A percentile compares a stretch with the other conserved stretches of the same genome.
phyloP scores from a whole-genome alignment of 2,888 invertebrate species.

The Caenorhabditis sulstoni region DNA sequence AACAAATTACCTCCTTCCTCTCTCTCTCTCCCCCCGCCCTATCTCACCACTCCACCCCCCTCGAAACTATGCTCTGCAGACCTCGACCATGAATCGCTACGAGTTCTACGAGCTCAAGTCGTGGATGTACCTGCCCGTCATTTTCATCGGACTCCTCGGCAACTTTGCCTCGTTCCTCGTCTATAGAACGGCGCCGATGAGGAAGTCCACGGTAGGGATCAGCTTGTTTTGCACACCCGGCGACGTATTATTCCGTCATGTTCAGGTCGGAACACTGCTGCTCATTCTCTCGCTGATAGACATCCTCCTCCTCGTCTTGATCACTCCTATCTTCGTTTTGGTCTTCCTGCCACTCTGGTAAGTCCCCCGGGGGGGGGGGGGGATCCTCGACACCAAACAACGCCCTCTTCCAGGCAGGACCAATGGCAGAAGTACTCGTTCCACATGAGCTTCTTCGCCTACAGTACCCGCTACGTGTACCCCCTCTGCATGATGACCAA shows the following conservation, averaged over 20 bases:
- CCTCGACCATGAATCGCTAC: conserved; percentile 49
- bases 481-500: conserved; percentile 61
- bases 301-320: conserved; percentile 49
- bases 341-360: conserved; percentile 58
- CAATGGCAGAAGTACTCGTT: conserved; percentile 51
- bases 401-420: conserved; percentile 28
- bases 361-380: conserved; percentile 31
- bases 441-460: conserved; percentile 44
- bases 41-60: too few species aligned
- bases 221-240: too few species aligned
- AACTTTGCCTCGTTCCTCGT: conserved; percentile 58
- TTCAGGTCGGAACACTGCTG: conserved; percentile 59
- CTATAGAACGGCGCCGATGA: conserved; percentile 51
- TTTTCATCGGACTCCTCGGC: conserved; percentile 56
- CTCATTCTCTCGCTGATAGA: conserved; percentile 56
- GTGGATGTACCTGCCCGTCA: conserved; percentile 53
- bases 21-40: conserved; percentile 31
- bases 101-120: conserved; percentile 58
- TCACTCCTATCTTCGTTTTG: conserved; percentile 48
- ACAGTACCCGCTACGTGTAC: conserved; percentile 46
- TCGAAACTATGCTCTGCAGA: too few species aligned
- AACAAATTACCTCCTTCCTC: conserved; percentile 40
- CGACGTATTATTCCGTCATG: not conserved
- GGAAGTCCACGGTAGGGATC: conserved; percentile 55
- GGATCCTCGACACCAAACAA: conserved; percentile 3